Evolutionary conservation across 2,113 vertebrate species (phyloP), one percentile per base, ranked within the genome.

Genomic region (Rhinichthys klamathensis): DNA sequence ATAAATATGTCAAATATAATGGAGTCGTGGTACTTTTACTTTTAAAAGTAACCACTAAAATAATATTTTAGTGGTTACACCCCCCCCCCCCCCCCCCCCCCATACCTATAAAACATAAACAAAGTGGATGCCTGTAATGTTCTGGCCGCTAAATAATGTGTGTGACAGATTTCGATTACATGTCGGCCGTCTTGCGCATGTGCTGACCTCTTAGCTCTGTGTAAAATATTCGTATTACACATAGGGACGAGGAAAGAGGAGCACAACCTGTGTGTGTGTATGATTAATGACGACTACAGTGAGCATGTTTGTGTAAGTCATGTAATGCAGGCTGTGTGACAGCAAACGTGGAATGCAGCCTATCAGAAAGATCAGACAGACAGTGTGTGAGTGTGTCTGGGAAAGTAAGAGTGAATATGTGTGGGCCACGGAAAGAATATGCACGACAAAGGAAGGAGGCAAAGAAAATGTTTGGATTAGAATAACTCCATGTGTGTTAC

Each of bases 261-360:
- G 79, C 61, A 51, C 4, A 81, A 32, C 54, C 49, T 84, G 78
- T 65, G 80, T 84, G 80, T 84, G 54, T 80, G 84, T 83, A 89
- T 93, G 93, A 94, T 93, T 91, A 92, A 94, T 90, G 92, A 90
- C 76, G 87, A 90, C 90, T 83, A 78, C 89, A 90, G 77, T 85
- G 86, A 90, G 78, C 38, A 4, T 92, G 92, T 93, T 94, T 92
- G 89, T 87, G 85, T 90, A 90, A 84, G 90, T 76, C 83, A 74
- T 91, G 91, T 91, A 89, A 85, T 90, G 89, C 80, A 83, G 90
- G 90, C 91, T 88, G 90, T 85, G 2, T 89, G 91, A 91, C 89
- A 10, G 83, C 72, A 87, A 88, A 91, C 80, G 82, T 88, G 89
- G 81, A 91, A 85, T 77, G 85, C 38, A 86, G 86, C 83, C 86